These are phyloP conservation scores for Gobius niger DNA, from an alignment of 2,113 vertebrate genomes.

Conservation along the genomic window DNA sequence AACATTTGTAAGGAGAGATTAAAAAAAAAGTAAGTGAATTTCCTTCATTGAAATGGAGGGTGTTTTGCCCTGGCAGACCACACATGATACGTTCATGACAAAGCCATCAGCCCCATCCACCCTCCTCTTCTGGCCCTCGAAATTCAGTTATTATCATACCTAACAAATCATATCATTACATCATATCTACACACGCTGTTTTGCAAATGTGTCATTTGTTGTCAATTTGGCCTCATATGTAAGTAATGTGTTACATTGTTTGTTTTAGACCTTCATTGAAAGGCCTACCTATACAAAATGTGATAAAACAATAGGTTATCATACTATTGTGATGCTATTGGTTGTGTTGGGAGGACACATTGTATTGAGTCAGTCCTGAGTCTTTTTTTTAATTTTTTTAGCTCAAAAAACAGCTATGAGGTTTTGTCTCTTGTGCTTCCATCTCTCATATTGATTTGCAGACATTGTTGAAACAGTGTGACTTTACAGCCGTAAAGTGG, in stretches of 20 bases:
- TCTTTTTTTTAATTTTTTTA: background rate
- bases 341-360: background rate
- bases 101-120: no score
- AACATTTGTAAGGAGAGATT: no score
- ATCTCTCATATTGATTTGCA: background rate
- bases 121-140: no score
- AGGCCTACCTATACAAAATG: no score
- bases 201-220: background rate
- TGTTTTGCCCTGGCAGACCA: no score
- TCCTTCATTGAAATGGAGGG: no score
- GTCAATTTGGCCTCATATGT: background rate
- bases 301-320: background rate
- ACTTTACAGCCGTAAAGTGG: conserved; percentile 33
- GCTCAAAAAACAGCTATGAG: background rate
- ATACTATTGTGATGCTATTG: background rate
- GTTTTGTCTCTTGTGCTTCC: background rate
- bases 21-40: no score
- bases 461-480: conserved; percentile 35
- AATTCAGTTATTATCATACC: no score
- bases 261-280: no score
- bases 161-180: background rate
- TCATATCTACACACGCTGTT: background rate
- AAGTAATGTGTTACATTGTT: no score
- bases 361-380: background rate
- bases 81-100: no score